These are phyloP conservation scores for Sebastes matsubarae DNA, from an alignment of 2,797 vertebrate genomes.

Conservation along the genomic window DNA sequence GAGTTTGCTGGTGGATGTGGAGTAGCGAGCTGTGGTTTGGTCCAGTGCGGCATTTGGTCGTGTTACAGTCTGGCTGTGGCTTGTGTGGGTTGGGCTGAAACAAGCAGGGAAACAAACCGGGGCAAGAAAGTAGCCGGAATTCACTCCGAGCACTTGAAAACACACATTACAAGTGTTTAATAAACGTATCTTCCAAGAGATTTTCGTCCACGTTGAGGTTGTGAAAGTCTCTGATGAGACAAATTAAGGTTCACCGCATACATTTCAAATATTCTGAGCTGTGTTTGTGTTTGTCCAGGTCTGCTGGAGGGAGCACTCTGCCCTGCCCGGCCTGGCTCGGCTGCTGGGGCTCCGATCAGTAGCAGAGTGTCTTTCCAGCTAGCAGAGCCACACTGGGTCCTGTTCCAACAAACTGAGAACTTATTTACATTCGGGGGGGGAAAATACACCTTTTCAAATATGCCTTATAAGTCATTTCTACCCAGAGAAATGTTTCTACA, in stretches of 20 bases:
- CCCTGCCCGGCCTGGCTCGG: conserved; percentile 61
- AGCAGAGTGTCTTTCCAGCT: conserved; percentile 75
- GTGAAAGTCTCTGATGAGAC: conserved; percentile 62
- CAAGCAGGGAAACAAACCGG: conserved; percentile 49
- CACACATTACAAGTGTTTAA: conserved; percentile 60
- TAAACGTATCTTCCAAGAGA: conserved; percentile 57
- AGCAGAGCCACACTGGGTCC: conserved; percentile 55
- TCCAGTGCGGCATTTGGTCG: conserved; percentile 59
- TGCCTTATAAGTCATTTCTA: conserved; percentile 66
- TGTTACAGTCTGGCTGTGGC: conserved; percentile 70
- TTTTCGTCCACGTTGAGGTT: conserved; percentile 46
- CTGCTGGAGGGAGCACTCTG: conserved; percentile 58
- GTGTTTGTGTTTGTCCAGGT: conserved; percentile 74
- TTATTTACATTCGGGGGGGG: conserved; percentile 70
- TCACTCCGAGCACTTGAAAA: conserved; percentile 48
- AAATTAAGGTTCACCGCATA: conserved; percentile 60
- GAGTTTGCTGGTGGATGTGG: conserved; percentile 65
- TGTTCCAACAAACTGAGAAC: conserved; percentile 72
- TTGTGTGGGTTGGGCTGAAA: conserved; percentile 69
- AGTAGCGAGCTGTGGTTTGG: conserved; percentile 65
- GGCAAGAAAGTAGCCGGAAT: conserved; percentile 48
- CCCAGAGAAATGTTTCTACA: conserved; percentile 73
- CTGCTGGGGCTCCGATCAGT: conserved; percentile 63
- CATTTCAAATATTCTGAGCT: conserved; percentile 69
- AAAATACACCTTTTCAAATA: conserved; percentile 72